These are phyloP conservation scores for Sminthopsis crassicaudata DNA, from an alignment of 2,113 vertebrate genomes.

Conservation along the genomic window DNA sequence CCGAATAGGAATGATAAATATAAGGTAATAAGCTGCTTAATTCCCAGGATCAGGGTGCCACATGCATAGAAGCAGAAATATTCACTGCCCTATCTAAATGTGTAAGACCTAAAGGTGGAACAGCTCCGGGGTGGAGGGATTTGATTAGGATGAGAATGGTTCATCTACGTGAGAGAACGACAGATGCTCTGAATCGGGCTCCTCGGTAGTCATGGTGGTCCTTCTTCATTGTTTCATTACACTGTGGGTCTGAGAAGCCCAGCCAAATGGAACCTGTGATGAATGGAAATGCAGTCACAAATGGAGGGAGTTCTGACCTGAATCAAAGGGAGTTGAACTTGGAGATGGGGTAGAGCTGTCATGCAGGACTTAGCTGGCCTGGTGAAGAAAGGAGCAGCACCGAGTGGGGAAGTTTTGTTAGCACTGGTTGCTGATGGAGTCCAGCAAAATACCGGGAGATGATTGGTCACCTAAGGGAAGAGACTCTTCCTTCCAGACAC, in stretches of 20 bases:
- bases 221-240: not conserved
- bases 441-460: not conserved
- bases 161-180: not conserved
- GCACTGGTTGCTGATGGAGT: not conserved
- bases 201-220: not conserved
- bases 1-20: not conserved
- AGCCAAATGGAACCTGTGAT: not conserved
- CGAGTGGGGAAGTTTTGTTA: not conserved
- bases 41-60: not conserved
- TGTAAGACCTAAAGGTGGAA: not conserved
- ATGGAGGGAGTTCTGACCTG: not conserved
- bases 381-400: not conserved
- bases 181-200: not conserved
- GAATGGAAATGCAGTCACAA: not conserved
- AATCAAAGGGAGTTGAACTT: not conserved
- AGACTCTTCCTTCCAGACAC: not conserved
- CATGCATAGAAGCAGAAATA: not conserved
- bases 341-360: too few relatives aligned
- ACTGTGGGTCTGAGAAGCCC: not conserved
- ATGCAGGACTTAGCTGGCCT: not conserved
- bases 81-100: not conserved
- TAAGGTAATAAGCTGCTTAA: not conserved
- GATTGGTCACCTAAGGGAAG: not conserved
- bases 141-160: not conserved
- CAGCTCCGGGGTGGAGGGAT: not conserved